phyloP scores from a whole-genome alignment of 2,888 invertebrate species.

The Ectemnius continuus region DNA sequence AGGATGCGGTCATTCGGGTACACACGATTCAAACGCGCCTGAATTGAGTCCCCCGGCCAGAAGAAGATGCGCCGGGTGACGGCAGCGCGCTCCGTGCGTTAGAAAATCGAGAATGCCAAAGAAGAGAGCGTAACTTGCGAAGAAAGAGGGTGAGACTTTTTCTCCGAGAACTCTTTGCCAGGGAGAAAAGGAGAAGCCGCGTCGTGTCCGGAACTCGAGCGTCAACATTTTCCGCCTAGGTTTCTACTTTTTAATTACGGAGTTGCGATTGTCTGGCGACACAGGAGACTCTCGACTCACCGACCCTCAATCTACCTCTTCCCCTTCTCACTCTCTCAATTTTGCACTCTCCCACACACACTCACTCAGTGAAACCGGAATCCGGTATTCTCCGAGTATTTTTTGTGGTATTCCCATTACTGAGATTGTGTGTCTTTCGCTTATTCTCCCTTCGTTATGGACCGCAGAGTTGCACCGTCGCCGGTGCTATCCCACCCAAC shows the following conservation, averaged over 20 bases:
- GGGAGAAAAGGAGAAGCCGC: conserved; percentile 24
- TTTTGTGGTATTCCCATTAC: conserved; percentile 60
- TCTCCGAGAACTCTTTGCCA: background rate
- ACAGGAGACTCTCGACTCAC: conserved; percentile 5
- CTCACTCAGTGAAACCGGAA: conserved; percentile 18
- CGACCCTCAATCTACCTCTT: too few relatives aligned
- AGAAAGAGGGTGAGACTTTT: background rate
- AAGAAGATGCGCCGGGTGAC: too few relatives aligned
- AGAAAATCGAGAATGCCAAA: background rate
- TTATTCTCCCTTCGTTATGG: conserved; percentile 57
- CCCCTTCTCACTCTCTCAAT: background rate
- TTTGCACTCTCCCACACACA: too few relatives aligned
- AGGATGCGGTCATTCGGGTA: too few relatives aligned
- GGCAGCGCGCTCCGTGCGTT: background rate
- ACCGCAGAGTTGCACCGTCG: conserved; percentile 30
- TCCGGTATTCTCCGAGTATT: conserved; percentile 48
- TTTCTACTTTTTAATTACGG: conserved; percentile 62
- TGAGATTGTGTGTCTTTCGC: conserved; percentile 59
- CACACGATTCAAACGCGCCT: too few relatives aligned
- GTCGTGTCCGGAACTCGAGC: conserved; percentile 50
- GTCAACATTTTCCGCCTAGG: conserved; percentile 62
- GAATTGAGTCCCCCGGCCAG: too few relatives aligned
- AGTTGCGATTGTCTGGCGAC: conserved; percentile 33
- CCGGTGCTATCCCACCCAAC: conserved; percentile 24
- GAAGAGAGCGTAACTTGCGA: background rate